A percentile compares a stretch with the other conserved stretches of the same genome.
Evolutionary conservation across 2,113 vertebrate species (phyloP).

Genomic region (Hippocampus mohnikei): DNA sequence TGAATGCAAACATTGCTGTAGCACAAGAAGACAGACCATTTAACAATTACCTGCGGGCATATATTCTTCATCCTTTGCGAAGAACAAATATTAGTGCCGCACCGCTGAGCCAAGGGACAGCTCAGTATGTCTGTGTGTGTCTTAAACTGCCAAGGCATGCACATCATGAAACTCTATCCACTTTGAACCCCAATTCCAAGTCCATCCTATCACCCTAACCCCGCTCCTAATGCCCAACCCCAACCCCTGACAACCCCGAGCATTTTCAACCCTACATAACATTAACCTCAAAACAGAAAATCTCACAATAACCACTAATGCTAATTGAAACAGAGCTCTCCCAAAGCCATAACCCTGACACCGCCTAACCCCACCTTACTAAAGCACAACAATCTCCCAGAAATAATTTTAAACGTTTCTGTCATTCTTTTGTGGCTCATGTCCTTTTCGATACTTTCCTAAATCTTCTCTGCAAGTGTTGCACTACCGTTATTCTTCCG

Average conservation of each 20-base stretch:
- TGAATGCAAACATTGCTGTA: no score
- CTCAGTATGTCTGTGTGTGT: no score
- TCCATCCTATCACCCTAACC: background rate
- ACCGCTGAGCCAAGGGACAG: no score
- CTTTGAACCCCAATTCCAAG: background rate
- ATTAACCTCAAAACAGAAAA: background rate
- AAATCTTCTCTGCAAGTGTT: conserved; percentile 44
- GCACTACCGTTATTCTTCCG: conserved; percentile 59
- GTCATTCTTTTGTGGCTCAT: conserved; percentile 13
- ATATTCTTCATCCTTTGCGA: no score
- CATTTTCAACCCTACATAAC: background rate
- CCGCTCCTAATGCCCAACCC: background rate
- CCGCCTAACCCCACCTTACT: background rate
- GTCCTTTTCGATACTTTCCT: conserved; percentile 24
- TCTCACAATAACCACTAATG: background rate
- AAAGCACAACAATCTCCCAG: background rate
- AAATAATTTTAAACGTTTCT: background rate
- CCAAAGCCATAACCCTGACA: no score
- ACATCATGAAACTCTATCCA: no score
- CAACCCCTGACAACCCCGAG: background rate
- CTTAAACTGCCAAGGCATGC: no score
- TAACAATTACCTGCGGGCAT: no score
- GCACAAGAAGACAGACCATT: no score
- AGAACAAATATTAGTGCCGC: no score
- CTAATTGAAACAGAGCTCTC: background rate